Percentiles rank a stretch among this genome's conserved stretches.
Conservation (phyloP, 2,797 vertebrate genomes). For the Melanotaenia boesemani region DNA sequence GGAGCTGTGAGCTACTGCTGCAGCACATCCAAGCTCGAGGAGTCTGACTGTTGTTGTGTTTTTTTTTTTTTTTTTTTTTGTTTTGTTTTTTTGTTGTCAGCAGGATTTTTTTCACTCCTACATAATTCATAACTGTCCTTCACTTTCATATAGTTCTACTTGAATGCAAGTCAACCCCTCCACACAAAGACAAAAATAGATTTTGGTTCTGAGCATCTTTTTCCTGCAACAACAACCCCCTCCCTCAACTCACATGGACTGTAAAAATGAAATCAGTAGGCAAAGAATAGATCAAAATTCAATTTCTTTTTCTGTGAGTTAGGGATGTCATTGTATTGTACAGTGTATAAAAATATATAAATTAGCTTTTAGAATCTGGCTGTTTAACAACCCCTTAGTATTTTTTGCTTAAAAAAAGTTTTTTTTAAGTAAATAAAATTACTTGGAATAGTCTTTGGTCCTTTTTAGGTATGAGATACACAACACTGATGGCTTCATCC, state of each 20-base stretch:
- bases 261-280: slow-evolving; percentile 44
- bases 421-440: background rate
- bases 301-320: slow-evolving; percentile 24
- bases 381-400: background rate
- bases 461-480: background rate
- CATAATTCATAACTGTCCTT: slow-evolving; percentile 84
- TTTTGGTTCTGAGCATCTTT: slow-evolving; percentile 56
- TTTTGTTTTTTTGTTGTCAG: slow-evolving; percentile 75
- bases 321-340: background rate
- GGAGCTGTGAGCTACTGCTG: slow-evolving; percentile 62
- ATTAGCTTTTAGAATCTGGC: slow-evolving; percentile 1
- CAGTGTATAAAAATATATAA: background rate
- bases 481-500: background rate
- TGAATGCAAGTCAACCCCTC: slow-evolving; percentile 75
- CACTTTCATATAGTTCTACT: slow-evolving; percentile 81
- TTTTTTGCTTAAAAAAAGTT: too few relatives aligned
- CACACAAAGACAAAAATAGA: slow-evolving; percentile 69
- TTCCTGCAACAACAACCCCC: slow-evolving; percentile 46
- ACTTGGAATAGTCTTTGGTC: background rate
- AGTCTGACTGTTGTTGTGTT: slow-evolving; percentile 33
- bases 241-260: slow-evolving; percentile 30
- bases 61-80: too few relatives aligned
- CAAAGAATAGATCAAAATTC: slow-evolving; percentile 32
- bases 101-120: slow-evolving; percentile 71
- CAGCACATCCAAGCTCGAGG: slow-evolving; percentile 66